phyloP scores from a whole-genome alignment of 2,797 vertebrate species.

The Betta splendens region DNA sequence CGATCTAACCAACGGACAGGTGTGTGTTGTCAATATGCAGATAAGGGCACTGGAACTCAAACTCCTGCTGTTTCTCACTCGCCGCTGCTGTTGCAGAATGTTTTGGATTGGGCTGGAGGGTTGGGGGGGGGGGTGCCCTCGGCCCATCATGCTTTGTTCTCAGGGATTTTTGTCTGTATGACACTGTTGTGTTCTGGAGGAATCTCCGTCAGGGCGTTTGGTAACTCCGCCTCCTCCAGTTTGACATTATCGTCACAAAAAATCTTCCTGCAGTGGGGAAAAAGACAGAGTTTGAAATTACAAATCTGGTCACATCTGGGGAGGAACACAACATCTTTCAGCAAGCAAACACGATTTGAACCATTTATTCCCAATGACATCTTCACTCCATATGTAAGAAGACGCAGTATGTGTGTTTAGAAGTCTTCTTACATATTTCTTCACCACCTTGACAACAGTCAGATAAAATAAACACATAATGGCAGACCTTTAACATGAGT shows the following conservation, averaged over 20 bases:
- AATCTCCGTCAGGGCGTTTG: slow-evolving; percentile 84
- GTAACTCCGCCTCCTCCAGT: slow-evolving; percentile 82
- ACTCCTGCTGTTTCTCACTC: slow-evolving; percentile 73
- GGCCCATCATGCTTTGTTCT: slow-evolving; percentile 93
- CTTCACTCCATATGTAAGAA: slow-evolving; percentile 76
- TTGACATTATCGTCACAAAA: slow-evolving; percentile 86
- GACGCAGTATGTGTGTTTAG: slow-evolving; percentile 32
- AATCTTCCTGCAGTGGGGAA: slow-evolving; percentile 84
- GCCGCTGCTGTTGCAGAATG: slow-evolving; percentile 81
- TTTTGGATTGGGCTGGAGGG: slow-evolving; percentile 71
- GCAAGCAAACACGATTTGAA: slow-evolving; percentile 38
- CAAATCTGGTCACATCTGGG: not conserved
- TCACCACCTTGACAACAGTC: slow-evolving; percentile 73
- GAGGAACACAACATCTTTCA: slow-evolving; percentile 12
- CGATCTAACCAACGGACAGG: slow-evolving; percentile 79
- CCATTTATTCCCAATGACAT: slow-evolving; percentile 63
- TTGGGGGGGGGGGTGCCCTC: no score
- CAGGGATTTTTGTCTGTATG: slow-evolving; percentile 87
- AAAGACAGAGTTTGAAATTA: slow-evolving; percentile 31
- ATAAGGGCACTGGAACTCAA: slow-evolving; percentile 94
- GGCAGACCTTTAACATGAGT: slow-evolving; percentile 23
- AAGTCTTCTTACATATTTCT: slow-evolving; percentile 76
- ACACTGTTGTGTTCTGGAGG: slow-evolving; percentile 89
- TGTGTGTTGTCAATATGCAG: slow-evolving; percentile 80
- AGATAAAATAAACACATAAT: slow-evolving; percentile 52